Conservation (phyloP, 1,140 invertebrate genomes). For the Littorina saxatilis region DNA sequence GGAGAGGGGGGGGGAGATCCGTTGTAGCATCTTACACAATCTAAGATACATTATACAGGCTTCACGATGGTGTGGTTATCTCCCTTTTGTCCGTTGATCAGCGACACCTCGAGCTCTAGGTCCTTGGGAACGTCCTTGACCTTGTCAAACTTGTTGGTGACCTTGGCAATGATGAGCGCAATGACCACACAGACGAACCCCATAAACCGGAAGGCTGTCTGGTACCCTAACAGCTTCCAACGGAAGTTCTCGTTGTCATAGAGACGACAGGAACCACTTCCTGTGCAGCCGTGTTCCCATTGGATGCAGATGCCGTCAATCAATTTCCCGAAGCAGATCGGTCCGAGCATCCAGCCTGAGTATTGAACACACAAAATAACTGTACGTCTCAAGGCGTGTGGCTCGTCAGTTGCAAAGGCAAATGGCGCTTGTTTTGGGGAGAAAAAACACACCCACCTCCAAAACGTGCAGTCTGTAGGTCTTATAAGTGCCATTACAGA, state of each 20-base stretch:
- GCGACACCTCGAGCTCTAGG: no score
- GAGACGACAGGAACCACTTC: constrained; percentile 32
- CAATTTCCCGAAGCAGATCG: constrained; percentile 51
- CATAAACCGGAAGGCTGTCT: not conserved
- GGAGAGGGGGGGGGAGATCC: no score
- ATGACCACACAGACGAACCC: not conserved
- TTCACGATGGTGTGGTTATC: no score
- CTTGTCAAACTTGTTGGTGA: constrained; percentile 11
- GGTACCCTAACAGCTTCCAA: constrained; percentile 26
- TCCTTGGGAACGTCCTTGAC: not conserved
- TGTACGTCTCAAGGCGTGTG: no score
- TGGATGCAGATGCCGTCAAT: constrained; percentile 52
- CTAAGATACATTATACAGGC: no score
- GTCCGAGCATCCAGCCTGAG: constrained; percentile 53
- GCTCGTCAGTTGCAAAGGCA: not conserved
- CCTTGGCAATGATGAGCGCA: not conserved
- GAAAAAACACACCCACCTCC: not conserved
- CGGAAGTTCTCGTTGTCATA: constrained; percentile 43
- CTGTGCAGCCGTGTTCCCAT: constrained; percentile 8
- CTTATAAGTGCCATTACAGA: not conserved
- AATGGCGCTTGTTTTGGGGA: not conserved
- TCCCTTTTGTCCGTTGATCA: no score
- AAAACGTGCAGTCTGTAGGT: not conserved
- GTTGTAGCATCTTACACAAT: no score
- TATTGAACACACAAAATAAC: not conserved